A percentile compares a stretch with the other conserved stretches of the same genome.
These are phyloP conservation scores for Raja brachyura DNA, from an alignment of 2,113 vertebrate genomes.

Conservation along the genomic window DNA sequence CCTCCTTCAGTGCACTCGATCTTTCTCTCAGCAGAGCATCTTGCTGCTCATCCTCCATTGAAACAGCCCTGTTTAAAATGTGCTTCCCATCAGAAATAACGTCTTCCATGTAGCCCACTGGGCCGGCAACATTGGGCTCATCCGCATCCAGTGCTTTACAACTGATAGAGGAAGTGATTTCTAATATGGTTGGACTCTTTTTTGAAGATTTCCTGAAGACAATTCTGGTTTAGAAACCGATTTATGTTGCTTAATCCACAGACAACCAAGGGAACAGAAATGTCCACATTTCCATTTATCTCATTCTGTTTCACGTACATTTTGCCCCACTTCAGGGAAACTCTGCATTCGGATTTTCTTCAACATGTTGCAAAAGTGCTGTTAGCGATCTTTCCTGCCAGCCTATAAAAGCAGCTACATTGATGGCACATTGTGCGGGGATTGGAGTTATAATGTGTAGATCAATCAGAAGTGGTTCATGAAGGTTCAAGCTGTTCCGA, in stretches of 20 bases:
- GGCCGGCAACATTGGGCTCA: not conserved
- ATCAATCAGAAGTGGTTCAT: not conserved
- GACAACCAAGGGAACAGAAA: not conserved
- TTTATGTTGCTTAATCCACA: not conserved
- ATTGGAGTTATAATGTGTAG: not conserved
- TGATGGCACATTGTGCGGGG: not conserved
- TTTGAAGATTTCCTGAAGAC: not conserved
- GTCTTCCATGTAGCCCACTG: not conserved
- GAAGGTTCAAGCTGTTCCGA: not conserved
- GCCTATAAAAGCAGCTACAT: not conserved
- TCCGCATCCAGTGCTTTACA: not conserved
- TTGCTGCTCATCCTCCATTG: not conserved
- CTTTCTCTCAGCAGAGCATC: not conserved
- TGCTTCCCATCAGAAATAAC: not conserved
- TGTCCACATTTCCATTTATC: slow-evolving; percentile 17
- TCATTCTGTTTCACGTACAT: not conserved
- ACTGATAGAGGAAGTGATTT: no score
- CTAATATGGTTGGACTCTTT: not conserved
- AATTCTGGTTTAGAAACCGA: not conserved
- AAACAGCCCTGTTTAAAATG: not conserved
- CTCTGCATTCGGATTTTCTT: not conserved
- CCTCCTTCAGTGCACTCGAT: not conserved
- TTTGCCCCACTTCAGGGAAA: no score
- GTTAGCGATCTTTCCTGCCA: not conserved
- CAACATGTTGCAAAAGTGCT: not conserved